Base-by-base conservation (phyloP, 2,888 invertebrate genomes). In the Cantharis nigra region DNA sequence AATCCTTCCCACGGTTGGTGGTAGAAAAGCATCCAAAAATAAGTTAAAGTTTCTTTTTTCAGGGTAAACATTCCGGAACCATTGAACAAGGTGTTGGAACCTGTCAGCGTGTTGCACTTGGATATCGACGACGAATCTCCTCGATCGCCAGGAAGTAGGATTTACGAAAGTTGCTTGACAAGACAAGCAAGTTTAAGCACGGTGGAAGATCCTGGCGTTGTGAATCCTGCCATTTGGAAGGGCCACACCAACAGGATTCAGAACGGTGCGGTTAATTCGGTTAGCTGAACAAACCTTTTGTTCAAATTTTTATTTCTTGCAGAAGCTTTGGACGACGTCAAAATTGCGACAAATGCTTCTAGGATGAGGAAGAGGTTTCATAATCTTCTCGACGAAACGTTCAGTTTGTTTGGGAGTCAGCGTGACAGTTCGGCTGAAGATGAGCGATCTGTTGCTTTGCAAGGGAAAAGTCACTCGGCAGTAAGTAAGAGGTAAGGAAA, bases 151-250 rank as follows among this genome's bases (percentile, higher is more conserved):
- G 77, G 80, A 69, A 79, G 74, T 69, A 80, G 80, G 49, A 71
- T 73, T 63, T 80, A 75, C 71, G 80, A 77, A 30, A 70, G 73
- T 20, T 70, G 75, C 2, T 83, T 93, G 23, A 89, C 91, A 3
- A 89, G 95, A 30, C 91, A 94, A 65, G 94, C 93, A 71, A 96
- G 96, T 85, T 91, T 94, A 71, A 93, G 93, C 82, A 92, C 93
- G 67, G 85, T 87, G 9, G 90, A 90, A 81, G 96, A 96, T 88
- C 95, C 96, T 0, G 96, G 96, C 0, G 94, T 96, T 4, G 92
- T 96, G 33, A 96, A 96, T 0, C 96, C 96, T 0, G 89, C 95
- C 72, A 96, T 96, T 7, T 96, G 96, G 96, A 94, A 94, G 85
- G 89, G 94, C 76, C 94, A 95, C 84, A 93, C 93, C 84, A 94